phyloP scores from a whole-genome alignment of 2,888 invertebrate genomes.

The Perdita meconis region DNA sequence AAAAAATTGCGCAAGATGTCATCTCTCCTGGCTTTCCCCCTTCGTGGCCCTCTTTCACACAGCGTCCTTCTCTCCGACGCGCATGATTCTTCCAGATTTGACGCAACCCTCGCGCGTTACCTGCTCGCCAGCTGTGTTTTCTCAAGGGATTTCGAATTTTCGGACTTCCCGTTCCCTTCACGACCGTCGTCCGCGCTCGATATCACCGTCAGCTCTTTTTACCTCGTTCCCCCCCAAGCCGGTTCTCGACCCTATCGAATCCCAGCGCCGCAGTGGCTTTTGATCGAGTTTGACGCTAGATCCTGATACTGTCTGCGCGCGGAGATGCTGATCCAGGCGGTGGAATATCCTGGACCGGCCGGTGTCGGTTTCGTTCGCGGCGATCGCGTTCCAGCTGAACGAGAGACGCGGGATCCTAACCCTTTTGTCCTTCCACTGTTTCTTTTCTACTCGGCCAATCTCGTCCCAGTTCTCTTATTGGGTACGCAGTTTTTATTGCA shows the following conservation, averaged over 20 bases:
- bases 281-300: conserved; percentile 82
- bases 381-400: conserved; percentile 55
- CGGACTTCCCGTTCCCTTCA: conserved; percentile 52
- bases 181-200: conserved; percentile 14
- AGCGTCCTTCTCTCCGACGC: conserved; percentile 18
- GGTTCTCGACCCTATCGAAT: conserved; percentile 55
- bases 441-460: neutral
- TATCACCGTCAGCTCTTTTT: conserved; percentile 26
- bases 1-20: conserved; percentile 83
- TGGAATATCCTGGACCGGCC: conserved; percentile 57
- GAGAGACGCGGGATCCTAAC: conserved; percentile 46
- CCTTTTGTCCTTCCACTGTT: conserved; percentile 28
- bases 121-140: conserved; percentile 80
- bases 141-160: conserved; percentile 79
- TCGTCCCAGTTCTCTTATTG: conserved; percentile 24
- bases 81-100: conserved; percentile 56
- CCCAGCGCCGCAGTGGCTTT: conserved; percentile 64
- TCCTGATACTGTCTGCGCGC: conserved; percentile 79
- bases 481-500: neutral
- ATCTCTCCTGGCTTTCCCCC: conserved; percentile 70
- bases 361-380: conserved; percentile 77
- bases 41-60: neutral
- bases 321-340: conserved; percentile 74
- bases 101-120: conserved; percentile 65
- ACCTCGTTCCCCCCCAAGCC: conserved; percentile 48